Conservation (phyloP, 2,797 vertebrate species). For the Coreius guichenoti region DNA sequence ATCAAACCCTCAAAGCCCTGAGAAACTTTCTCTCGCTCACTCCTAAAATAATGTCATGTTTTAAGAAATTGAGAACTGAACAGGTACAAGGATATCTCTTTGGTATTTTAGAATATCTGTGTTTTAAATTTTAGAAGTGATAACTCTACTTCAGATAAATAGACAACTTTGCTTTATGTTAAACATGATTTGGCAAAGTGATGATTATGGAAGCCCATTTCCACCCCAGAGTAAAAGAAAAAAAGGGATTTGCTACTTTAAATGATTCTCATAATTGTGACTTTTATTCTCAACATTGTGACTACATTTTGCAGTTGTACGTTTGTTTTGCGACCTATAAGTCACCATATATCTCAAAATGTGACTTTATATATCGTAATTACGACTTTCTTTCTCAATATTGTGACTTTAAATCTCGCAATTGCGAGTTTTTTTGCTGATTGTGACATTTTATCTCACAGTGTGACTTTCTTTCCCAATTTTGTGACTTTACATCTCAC, state of each 20-base stretch:
- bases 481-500: not conserved
- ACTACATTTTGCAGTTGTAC: not conserved
- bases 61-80: constrained; percentile 40
- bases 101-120: constrained; percentile 39
- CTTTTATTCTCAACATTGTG: not conserved
- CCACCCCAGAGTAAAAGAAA: constrained; percentile 4
- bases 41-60: constrained; percentile 19
- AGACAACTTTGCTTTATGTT: constrained; percentile 32
- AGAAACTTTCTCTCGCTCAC: constrained; percentile 57
- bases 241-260: not conserved
- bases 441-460: not conserved
- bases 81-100: not conserved
- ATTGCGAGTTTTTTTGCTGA: not conserved
- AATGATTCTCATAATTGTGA: not conserved
- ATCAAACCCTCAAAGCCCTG: constrained; percentile 45
- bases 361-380: not conserved
- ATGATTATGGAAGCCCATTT: constrained; percentile 37
- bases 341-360: not conserved
- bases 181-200: constrained; percentile 33
- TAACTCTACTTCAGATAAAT: constrained; percentile 30
- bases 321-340: not conserved
- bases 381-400: not conserved
- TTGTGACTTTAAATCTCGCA: not conserved
- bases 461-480: not conserved
- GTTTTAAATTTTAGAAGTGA: constrained; percentile 41